Conservation (phyloP, 2,888 invertebrate genomes). For the Scaptomyza parva region DNA sequence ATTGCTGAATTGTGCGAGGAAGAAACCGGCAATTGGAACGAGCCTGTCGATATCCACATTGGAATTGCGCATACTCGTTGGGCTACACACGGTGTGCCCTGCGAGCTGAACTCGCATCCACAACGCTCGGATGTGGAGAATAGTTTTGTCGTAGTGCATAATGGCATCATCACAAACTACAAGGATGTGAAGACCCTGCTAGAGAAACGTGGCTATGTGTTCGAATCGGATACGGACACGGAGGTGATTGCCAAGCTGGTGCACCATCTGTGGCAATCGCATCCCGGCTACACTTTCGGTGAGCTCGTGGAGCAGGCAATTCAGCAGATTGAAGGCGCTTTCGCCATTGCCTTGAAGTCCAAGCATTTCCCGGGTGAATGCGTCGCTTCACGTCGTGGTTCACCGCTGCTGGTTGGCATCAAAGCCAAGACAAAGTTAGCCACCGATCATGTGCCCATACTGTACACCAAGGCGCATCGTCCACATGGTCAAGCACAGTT, state of each 20-base stretch:
- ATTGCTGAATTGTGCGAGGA: slow-evolving; percentile 88
- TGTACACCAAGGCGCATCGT: slow-evolving; percentile 90
- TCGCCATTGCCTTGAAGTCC: slow-evolving; percentile 98
- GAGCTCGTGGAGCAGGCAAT: slow-evolving; percentile 98
- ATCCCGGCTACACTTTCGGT: slow-evolving; percentile 95
- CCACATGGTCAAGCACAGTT: slow-evolving; percentile 88
- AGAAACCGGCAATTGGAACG: slow-evolving; percentile 86
- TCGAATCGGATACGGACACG: slow-evolving; percentile 99
- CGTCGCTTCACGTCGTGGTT: slow-evolving; percentile 97
- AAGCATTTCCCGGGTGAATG: slow-evolving; percentile 97
- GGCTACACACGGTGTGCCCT: slow-evolving; percentile 99
- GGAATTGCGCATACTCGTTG: slow-evolving; percentile 99
- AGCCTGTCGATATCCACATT: slow-evolving; percentile 92
- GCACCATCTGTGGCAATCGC: slow-evolving; percentile 94
- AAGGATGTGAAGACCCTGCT: slow-evolving; percentile 96
- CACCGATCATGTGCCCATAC: slow-evolving; percentile 98
- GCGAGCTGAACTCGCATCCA: slow-evolving; percentile 96
- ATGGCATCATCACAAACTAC: slow-evolving; percentile 99
- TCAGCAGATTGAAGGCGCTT: slow-evolving; percentile 99
- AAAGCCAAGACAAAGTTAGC: slow-evolving; percentile 97
- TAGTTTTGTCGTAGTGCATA: slow-evolving; percentile 95
- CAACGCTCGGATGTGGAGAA: slow-evolving; percentile 95
- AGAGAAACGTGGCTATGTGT: slow-evolving; percentile 93
- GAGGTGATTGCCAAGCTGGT: slow-evolving; percentile 98
- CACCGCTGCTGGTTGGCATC: slow-evolving; percentile 98